Percentiles rank a stretch among this genome's conserved stretches.
phyloP scores from a whole-genome alignment of 2,113 vertebrate species.

The Seriola aureovittata region DNA sequence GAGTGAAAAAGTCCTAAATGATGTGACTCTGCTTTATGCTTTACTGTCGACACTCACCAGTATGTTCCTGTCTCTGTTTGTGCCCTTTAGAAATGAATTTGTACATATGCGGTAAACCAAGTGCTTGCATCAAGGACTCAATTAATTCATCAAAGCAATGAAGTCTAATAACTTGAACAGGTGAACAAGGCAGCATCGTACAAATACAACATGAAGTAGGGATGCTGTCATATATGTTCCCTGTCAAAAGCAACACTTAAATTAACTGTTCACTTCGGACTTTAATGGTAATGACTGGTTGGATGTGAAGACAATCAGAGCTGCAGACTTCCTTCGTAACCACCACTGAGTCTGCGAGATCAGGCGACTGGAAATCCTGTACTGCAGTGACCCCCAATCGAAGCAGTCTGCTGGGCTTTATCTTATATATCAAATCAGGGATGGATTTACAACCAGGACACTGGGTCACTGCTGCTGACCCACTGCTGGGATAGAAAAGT shows the following conservation, averaged over 20 bases:
- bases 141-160: neutral
- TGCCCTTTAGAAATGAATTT: neutral
- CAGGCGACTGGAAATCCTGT: neutral
- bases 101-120: neutral
- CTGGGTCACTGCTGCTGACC: neutral
- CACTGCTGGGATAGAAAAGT: neutral
- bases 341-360: neutral
- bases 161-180: neutral
- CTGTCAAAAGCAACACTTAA: neutral
- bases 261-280: neutral
- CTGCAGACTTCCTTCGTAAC: slow-evolving; percentile 17
- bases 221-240: neutral
- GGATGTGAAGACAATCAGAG: slow-evolving; percentile 8
- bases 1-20: too few species aligned
- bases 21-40: too few species aligned
- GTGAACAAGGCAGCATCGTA: neutral
- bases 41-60: too few species aligned
- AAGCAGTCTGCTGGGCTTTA: neutral
- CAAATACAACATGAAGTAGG: neutral
- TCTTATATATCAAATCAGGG: neutral
- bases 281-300: slow-evolving; percentile 1
- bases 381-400: neutral
- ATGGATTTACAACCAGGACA: neutral
- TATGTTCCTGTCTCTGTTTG: neutral
- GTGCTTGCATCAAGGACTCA: neutral